phyloP scores from a whole-genome alignment of 2,888 invertebrate genomes.

The Limenitis arthemis region DNA sequence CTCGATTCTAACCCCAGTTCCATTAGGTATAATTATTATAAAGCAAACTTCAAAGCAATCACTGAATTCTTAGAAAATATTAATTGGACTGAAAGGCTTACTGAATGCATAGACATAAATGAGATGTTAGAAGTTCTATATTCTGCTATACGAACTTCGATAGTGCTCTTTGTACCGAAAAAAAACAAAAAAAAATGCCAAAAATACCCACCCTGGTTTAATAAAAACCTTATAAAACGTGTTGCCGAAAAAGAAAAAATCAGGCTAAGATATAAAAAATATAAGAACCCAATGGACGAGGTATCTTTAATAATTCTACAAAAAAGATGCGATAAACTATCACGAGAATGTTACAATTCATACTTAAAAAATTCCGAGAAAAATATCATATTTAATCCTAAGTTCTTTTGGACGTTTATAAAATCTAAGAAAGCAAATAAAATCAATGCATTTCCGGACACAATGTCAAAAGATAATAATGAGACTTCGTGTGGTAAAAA shows the following conservation, averaged over 20 bases:
- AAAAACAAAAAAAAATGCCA: not conserved
- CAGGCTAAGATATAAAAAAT: not conserved
- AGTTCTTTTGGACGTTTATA: not conserved
- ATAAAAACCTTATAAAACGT: conserved; percentile 26
- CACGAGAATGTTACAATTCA: not conserved
- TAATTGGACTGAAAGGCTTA: not conserved
- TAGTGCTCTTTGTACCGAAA: not conserved
- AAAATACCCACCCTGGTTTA: not conserved
- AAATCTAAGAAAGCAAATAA: not conserved
- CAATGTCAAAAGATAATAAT: not conserved
- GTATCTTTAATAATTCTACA: not conserved
- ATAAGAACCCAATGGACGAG: not conserved
- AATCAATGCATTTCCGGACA: not conserved
- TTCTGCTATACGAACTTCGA: not conserved
- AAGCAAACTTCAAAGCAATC: not conserved
- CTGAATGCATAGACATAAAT: not conserved
- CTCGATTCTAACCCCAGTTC: not conserved
- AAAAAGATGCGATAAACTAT: not conserved
- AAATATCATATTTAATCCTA: not conserved
- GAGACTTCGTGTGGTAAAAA: not conserved
- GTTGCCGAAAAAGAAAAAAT: not conserved
- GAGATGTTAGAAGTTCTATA: not conserved
- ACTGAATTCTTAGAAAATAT: not conserved
- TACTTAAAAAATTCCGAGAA: not conserved
- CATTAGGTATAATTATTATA: not conserved